Evolutionary conservation across 1,140 invertebrate species (phyloP).

Genomic region (Euwallacea similis): DNA sequence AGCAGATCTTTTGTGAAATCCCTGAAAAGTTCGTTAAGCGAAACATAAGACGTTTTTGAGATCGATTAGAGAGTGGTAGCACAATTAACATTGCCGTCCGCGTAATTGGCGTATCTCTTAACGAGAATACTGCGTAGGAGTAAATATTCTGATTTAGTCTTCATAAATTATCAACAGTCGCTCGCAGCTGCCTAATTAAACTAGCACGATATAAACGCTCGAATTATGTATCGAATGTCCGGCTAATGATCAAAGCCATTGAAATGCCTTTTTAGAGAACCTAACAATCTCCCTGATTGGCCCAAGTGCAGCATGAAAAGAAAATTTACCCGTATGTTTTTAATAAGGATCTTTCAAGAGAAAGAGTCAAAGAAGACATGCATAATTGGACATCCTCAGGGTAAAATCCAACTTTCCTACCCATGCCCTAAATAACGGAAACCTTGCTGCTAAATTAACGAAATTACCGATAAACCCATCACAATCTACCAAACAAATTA

Average conservation of each 20-base stretch:
- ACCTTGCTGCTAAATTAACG: no score
- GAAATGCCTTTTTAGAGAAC: neutral
- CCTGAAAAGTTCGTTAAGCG: neutral
- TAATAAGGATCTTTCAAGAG: no score
- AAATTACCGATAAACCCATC: no score
- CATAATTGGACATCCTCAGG: no score
- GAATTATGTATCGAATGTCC: conserved; percentile 16
- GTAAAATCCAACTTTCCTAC: no score
- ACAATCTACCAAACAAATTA: no score
- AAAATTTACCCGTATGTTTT: no score
- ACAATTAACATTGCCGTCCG: conserved; percentile 20
- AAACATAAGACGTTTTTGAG: conserved; percentile 6
- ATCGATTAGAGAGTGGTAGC: conserved; percentile 21
- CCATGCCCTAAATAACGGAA: no score
- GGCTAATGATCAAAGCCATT: conserved; percentile 14
- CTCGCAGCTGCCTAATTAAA: conserved; percentile 28
- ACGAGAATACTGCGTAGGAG: conserved; percentile 22
- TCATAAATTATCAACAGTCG: conserved; percentile 29
- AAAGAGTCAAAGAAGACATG: no score
- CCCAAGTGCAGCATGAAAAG: no score
- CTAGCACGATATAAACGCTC: conserved; percentile 21
- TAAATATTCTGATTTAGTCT: conserved; percentile 29
- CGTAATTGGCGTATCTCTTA: conserved; percentile 23
- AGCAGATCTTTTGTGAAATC: no score
- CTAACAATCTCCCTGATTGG: neutral